Evolutionary conservation across 2,113 vertebrate species (phyloP).

Genomic region (Acrocephalus kingi): DNA sequence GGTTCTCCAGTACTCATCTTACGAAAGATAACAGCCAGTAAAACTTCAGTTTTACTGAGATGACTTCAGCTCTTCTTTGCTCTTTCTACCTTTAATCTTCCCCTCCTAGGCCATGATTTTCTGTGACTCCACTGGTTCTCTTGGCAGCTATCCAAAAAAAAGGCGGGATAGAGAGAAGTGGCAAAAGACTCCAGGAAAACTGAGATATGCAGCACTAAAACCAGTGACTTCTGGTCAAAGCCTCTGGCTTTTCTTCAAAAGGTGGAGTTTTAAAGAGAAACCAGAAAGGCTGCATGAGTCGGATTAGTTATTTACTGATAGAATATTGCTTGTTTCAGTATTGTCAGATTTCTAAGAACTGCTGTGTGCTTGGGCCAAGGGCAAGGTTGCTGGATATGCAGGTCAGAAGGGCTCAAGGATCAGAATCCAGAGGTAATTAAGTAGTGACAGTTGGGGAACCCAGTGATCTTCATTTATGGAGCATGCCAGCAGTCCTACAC

Average conservation of each 20-base stretch:
- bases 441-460: not conserved
- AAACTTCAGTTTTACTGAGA: not conserved
- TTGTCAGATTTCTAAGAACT: not conserved
- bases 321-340: not conserved
- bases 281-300: not conserved
- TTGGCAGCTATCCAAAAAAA: not conserved
- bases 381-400: not conserved
- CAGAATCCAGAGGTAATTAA: not conserved
- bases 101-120: not conserved
- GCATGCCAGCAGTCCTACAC: not conserved
- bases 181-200: not conserved
- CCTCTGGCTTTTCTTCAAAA: not conserved
- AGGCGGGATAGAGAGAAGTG: not conserved
- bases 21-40: not conserved
- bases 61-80: not conserved
- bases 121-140: not conserved
- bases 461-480: not conserved
- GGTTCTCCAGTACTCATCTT: not conserved
- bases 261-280: not conserved
- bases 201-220: not conserved
- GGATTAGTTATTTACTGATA: not conserved
- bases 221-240: not conserved
- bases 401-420: not conserved
- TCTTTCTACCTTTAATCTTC: slow-evolving; percentile 18
- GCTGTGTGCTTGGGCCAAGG: not conserved